Percentiles rank a stretch among this genome's conserved stretches.
Evolutionary conservation across 2,797 vertebrate genomes (phyloP).

Genomic region (Sylvia borin): DNA sequence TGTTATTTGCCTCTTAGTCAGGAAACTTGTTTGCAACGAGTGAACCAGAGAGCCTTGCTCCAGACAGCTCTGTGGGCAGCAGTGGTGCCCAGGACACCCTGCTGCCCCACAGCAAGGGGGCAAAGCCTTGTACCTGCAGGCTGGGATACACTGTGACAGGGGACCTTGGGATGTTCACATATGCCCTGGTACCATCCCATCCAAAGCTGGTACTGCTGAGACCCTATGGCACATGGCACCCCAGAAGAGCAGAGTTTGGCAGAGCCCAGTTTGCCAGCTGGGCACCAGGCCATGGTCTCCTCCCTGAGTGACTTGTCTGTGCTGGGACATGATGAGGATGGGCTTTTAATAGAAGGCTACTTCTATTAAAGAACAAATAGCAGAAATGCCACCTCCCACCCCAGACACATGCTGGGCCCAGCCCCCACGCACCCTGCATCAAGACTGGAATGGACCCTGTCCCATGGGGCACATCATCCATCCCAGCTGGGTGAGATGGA

Average conservation of each 20-base stretch:
- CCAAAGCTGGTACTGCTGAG: background rate
- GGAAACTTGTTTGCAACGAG: background rate
- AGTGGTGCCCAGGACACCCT: background rate
- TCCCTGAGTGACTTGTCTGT: background rate
- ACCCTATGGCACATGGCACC: background rate
- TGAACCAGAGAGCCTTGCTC: background rate
- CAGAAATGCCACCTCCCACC: constrained; percentile 25
- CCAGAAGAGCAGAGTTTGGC: background rate
- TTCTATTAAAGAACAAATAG: background rate
- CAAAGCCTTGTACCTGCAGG: background rate
- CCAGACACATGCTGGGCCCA: background rate
- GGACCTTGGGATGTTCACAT: background rate
- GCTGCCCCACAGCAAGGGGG: fast-evolving
- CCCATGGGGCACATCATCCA: fast-evolving
- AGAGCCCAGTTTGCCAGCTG: background rate
- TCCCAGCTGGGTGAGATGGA: background rate
- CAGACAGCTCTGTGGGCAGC: background rate
- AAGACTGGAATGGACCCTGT: background rate
- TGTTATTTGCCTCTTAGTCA: background rate
- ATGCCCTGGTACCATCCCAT: background rate
- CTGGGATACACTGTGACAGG: background rate
- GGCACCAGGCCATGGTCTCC: background rate
- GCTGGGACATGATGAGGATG: background rate
- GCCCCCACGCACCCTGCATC: fast-evolving
- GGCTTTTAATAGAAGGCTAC: constrained; percentile 55